These are phyloP conservation scores for Okapia johnstoni DNA, from an alignment of 2,113 vertebrate genomes.

Conservation along the genomic window DNA sequence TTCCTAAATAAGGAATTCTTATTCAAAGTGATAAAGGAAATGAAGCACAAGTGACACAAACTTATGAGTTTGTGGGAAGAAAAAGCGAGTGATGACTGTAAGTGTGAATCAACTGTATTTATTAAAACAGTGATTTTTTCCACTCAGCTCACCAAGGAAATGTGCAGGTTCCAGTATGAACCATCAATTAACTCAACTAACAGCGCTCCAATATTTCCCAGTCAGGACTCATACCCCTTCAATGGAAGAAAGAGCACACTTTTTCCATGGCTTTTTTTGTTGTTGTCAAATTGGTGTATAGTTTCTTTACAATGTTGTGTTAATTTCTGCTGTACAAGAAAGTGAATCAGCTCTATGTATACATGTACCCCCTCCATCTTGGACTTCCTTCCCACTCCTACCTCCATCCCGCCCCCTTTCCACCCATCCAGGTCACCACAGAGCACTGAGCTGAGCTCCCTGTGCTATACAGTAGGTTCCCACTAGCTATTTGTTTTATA, in stretches of 20 bases:
- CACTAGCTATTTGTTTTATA: background rate
- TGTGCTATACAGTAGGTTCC: background rate
- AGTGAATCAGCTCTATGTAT: background rate
- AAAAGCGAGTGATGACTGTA: background rate
- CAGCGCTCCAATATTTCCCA: background rate
- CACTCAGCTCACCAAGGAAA: constrained; percentile 20
- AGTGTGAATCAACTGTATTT: background rate
- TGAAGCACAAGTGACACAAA: background rate
- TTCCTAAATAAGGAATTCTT: constrained; percentile 16
- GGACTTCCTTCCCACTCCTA: background rate
- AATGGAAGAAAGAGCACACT: background rate
- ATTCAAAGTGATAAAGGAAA: constrained; percentile 29
- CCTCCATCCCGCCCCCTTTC: background rate
- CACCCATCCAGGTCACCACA: background rate
- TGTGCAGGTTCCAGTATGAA: background rate
- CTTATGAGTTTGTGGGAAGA: background rate
- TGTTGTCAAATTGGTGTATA: background rate
- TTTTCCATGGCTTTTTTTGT: background rate
- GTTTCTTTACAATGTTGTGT: background rate
- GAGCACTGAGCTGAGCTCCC: background rate
- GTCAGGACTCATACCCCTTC: constrained; percentile 20
- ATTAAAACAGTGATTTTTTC: constrained; percentile 19
- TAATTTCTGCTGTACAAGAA: background rate
- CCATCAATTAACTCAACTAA: background rate
- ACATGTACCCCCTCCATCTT: background rate